phyloP scores from a whole-genome alignment of 2,113 vertebrate species.

The Eulemur macaco region DNA sequence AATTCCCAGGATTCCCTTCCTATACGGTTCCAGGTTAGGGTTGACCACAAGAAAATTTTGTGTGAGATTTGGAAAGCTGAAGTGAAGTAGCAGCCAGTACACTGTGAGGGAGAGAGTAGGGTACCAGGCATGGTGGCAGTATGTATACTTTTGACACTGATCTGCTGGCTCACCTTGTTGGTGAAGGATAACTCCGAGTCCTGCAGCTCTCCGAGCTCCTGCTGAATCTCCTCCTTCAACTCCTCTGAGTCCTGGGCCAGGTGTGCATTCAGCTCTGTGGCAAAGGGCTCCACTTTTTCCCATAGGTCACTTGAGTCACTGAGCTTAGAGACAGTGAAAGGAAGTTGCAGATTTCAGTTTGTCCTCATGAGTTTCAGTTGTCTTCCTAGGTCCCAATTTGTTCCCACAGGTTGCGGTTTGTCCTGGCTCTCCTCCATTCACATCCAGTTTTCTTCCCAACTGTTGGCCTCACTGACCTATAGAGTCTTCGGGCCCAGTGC shows the following conservation, averaged over 20 bases:
- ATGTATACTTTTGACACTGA: background rate
- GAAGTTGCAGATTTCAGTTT: background rate
- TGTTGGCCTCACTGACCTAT: background rate
- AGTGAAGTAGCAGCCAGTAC: background rate
- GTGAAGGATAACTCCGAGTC: background rate
- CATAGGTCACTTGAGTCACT: background rate
- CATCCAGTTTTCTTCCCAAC: background rate
- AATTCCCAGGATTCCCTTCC: constrained; percentile 47
- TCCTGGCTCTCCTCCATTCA: background rate
- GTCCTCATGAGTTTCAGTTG: background rate
- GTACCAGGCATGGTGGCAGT: background rate
- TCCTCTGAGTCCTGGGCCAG: background rate
- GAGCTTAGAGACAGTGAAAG: background rate
- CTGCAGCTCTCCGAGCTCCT: background rate
- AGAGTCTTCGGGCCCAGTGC: background rate
- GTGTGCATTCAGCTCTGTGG: background rate
- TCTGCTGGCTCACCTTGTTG: background rate
- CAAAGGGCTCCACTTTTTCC: background rate
- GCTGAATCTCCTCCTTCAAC: background rate
- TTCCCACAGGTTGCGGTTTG: constrained; percentile 4
- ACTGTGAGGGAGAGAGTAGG: background rate
- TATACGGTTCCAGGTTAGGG: background rate
- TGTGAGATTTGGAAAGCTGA: constrained; percentile 23
- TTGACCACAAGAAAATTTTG: constrained; percentile 26
- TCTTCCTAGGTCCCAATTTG: background rate